Percentiles rank a stretch among this genome's conserved stretches.
These are phyloP conservation scores for Eubucco bourcierii DNA, from an alignment of 2,113 vertebrate genomes.

Conservation along the genomic window DNA sequence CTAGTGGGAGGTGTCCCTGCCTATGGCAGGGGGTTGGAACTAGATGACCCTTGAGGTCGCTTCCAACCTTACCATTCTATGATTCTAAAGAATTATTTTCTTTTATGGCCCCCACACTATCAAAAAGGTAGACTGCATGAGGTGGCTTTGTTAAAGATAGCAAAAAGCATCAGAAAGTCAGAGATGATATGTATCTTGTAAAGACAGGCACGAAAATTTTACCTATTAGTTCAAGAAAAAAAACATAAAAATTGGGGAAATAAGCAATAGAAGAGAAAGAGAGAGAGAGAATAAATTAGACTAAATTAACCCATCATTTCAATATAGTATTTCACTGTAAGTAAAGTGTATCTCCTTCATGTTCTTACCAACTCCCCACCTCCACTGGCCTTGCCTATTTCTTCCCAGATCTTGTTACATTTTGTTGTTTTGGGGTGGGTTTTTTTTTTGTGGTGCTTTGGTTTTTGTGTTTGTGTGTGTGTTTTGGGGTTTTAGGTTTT, in stretches of 20 bases:
- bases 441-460: too few species aligned
- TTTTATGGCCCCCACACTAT: conserved; percentile 22
- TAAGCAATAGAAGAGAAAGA: not conserved
- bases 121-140: conserved; percentile 14
- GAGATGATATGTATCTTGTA: not conserved
- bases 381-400: not conserved
- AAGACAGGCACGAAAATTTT: not conserved
- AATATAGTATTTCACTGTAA: not conserved
- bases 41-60: too few species aligned
- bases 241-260: not conserved
- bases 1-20: too few species aligned
- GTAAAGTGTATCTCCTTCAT: not conserved
- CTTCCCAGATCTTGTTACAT: not conserved
- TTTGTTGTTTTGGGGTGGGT: not conserved
- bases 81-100: conserved; percentile 41
- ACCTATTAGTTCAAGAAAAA: conserved; percentile 15
- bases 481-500: not conserved
- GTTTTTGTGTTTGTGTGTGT: too few species aligned
- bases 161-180: conserved; percentile 33
- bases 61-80: too few species aligned
- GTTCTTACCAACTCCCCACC: rapidly evolving
- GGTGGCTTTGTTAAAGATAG: conserved; percentile 40
- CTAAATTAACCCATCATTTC: not conserved
- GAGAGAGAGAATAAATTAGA: not conserved
- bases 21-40: too few species aligned